These are phyloP conservation scores for Pseudomyrmex dendroicus DNA, from an alignment of 1,140 invertebrate species.

Conservation along the genomic window DNA sequence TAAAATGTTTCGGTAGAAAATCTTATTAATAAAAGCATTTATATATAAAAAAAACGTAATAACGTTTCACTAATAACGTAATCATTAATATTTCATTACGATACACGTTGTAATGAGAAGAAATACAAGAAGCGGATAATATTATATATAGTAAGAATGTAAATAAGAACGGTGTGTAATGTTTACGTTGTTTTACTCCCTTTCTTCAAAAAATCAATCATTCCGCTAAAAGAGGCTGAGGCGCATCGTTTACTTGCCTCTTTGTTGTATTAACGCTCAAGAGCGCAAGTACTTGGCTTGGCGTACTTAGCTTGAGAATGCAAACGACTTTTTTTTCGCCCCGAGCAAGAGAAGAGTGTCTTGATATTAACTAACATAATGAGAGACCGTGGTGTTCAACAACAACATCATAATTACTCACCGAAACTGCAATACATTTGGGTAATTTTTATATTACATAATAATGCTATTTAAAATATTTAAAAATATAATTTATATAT, in stretches of 20 bases:
- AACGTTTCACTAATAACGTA: no score
- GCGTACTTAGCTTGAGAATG: conserved; percentile 12
- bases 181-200: neutral
- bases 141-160: no score
- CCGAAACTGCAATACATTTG: neutral
- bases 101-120: no score
- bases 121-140: no score
- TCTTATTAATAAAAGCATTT: no score
- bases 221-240: neutral
- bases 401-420: neutral
- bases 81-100: no score
- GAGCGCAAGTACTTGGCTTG: neutral
- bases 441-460: neutral
- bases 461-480: neutral
- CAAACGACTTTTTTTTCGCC: conserved; percentile 34
- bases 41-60: no score
- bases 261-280: conserved; percentile 22
- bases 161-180: no score
- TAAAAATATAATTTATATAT: no score
- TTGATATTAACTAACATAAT: conserved; percentile 36
- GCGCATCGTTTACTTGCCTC: neutral
- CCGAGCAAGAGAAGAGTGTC: conserved; percentile 3
- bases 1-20: no score
- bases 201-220: conserved; percentile 12
- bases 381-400: neutral